A percentile compares a stretch with the other conserved stretches of the same genome.
These are phyloP conservation scores for Alca torda DNA, from an alignment of 2,797 vertebrate species.

Conservation along the genomic window DNA sequence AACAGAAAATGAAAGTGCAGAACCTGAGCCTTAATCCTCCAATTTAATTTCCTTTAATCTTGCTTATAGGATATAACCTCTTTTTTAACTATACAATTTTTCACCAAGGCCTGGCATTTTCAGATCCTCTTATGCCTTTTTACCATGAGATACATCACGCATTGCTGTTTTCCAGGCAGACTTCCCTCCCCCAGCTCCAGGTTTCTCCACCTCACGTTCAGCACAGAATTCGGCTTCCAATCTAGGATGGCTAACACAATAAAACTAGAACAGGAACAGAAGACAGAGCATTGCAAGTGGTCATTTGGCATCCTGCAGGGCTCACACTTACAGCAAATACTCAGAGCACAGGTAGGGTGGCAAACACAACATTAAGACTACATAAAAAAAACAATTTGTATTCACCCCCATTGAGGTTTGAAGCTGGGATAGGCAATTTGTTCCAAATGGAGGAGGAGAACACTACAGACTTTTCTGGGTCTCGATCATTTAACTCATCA, in stretches of 20 bases:
- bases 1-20: slow-evolving; percentile 29
- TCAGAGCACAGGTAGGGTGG: neutral
- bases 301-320: slow-evolving; percentile 18
- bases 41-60: slow-evolving; percentile 47
- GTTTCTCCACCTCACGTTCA: neutral
- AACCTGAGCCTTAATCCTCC: neutral
- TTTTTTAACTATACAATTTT: neutral
- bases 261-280: neutral
- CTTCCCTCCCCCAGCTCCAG: neutral
- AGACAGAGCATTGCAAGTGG: neutral
- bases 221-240: neutral
- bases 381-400: slow-evolving; percentile 63
- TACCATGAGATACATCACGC: neutral
- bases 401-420: slow-evolving; percentile 22
- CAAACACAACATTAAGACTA: slow-evolving; percentile 37
- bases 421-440: slow-evolving; percentile 44
- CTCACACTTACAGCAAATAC: neutral
- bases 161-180: neutral
- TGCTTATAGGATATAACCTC: neutral
- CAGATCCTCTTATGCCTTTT: slow-evolving; percentile 4
- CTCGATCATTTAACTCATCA: slow-evolving; percentile 31
- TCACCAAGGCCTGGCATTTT: neutral
- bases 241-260: neutral
- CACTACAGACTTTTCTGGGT: neutral
- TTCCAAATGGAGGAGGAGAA: slow-evolving; percentile 34